These are phyloP conservation scores for Bergia puertoricense DNA, from an alignment of 92 coral and sea anemone genomes.

Conservation along the genomic window DNA sequence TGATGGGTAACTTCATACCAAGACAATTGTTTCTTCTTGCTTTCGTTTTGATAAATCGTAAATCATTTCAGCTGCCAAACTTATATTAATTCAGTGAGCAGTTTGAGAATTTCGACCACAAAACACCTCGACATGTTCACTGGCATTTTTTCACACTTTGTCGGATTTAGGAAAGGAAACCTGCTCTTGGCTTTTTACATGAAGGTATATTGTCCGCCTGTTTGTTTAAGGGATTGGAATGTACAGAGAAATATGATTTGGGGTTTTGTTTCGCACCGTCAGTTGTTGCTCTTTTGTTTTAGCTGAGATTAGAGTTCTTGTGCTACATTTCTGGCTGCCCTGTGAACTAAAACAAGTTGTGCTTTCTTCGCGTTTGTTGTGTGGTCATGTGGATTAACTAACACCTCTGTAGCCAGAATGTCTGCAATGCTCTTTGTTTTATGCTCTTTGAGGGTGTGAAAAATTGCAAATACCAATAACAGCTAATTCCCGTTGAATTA, in stretches of 20 bases:
- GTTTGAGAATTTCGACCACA: constrained; percentile 26
- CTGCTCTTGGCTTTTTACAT: constrained; percentile 30
- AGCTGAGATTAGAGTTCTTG: not conserved
- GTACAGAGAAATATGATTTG: constrained; percentile 3
- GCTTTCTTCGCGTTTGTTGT: constrained; percentile 2
- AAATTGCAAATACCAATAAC: constrained; percentile 54
- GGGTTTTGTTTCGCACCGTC: constrained; percentile 21
- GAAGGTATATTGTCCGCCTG: constrained; percentile 23
- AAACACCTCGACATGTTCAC: constrained; percentile 26
- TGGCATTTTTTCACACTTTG: constrained; percentile 43
- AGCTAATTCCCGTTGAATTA: constrained; percentile 59
- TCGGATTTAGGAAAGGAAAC: constrained; percentile 45
- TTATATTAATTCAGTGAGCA: not conserved
- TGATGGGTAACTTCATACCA: constrained; percentile 10
- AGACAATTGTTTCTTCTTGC: not conserved
- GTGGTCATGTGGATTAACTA: constrained; percentile 21
- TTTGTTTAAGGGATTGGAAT: constrained; percentile 35
- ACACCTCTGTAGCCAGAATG: constrained; percentile 39
- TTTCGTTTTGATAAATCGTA: not conserved
- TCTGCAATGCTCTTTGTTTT: constrained; percentile 27
- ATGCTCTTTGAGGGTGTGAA: constrained; percentile 76
- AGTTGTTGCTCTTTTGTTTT: not conserved
- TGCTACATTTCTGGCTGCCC: not conserved
- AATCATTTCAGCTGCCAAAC: constrained; percentile 22
- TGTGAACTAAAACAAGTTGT: not conserved